phyloP scores from a whole-genome alignment of 2,113 vertebrate species.

The Amblyopsis rosae region DNA sequence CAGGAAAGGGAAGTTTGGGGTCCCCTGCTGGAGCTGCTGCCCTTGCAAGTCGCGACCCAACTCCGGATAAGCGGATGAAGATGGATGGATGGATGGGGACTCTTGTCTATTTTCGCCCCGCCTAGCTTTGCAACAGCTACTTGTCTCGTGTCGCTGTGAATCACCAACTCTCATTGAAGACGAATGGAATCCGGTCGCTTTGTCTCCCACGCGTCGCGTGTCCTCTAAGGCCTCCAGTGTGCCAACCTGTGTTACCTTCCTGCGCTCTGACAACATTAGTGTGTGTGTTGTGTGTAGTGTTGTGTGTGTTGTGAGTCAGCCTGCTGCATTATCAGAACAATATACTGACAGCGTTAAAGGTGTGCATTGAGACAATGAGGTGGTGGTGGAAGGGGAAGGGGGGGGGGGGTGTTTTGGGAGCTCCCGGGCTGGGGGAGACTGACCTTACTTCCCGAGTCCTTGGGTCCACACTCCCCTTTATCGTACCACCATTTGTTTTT shows the following conservation, averaged over 20 bases:
- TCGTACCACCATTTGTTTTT: constrained; percentile 99
- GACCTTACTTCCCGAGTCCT: constrained; percentile 99
- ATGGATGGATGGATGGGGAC: too few species aligned
- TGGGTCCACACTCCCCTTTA: constrained; percentile 99
- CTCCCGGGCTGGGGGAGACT: constrained; percentile 93
- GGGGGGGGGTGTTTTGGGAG: constrained; percentile 76
- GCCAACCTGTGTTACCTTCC: constrained; percentile 50
- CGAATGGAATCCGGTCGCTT: too few species aligned
- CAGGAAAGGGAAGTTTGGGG: too few species aligned
- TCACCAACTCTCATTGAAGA: too few species aligned
- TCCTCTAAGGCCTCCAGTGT: constrained; percentile 45
- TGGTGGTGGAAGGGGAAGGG: not conserved
- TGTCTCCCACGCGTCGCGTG: not conserved
- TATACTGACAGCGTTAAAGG: constrained; percentile 44
- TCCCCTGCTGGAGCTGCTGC: too few species aligned
- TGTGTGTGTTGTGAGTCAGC: constrained; percentile 29
- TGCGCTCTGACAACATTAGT: constrained; percentile 13
- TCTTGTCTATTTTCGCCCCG: too few species aligned
- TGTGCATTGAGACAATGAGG: constrained; percentile 80
- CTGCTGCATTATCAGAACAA: constrained; percentile 47
- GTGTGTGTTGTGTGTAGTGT: constrained; percentile 20
- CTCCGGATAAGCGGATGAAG: too few species aligned
- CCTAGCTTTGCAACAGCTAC: too few species aligned
- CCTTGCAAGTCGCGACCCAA: too few species aligned
- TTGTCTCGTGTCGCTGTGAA: too few species aligned